phyloP scores from a whole-genome alignment of 2,113 vertebrate genomes.

The Zosterops hypoxanthus region DNA sequence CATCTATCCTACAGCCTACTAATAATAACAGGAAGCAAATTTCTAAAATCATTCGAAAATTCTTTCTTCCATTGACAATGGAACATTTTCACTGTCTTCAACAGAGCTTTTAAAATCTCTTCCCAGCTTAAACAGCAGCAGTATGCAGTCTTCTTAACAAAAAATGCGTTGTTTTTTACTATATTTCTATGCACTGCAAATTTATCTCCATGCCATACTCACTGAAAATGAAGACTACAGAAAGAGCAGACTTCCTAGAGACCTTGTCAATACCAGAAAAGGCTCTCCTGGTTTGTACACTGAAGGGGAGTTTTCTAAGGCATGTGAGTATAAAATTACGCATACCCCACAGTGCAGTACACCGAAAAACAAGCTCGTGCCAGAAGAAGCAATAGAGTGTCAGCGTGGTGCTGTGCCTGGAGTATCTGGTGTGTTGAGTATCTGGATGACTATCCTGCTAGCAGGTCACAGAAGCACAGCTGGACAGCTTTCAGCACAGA shows the following conservation, averaged over 20 bases:
- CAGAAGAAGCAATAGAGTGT: slow-evolving; percentile 18
- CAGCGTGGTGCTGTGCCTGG: slow-evolving; percentile 22
- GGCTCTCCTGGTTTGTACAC: not conserved
- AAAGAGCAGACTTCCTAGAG: not conserved
- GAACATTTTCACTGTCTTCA: not conserved
- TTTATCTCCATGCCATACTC: not conserved
- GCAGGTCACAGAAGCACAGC: slow-evolving; percentile 35
- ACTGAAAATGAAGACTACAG: not conserved
- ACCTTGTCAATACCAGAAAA: not conserved
- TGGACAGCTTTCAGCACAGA: slow-evolving; percentile 22
- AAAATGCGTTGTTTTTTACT: not conserved
- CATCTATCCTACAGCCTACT: not conserved
- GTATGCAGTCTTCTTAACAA: not conserved
- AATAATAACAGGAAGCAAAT: not conserved
- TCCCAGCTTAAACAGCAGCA: not conserved
- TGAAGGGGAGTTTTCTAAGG: not conserved
- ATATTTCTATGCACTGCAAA: not conserved
- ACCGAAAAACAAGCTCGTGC: slow-evolving; percentile 27
- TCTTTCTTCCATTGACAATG: not conserved
- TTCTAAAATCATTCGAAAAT: not conserved
- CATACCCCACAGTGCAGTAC: not conserved
- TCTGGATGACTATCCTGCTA: not conserved
- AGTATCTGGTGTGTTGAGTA: not conserved
- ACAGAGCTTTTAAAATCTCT: not conserved
- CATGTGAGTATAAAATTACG: not conserved